These are phyloP conservation scores for Apostichopus californicus DNA, from an alignment of 35 echinoderm and acorn worm genomes.

Conservation along the genomic window DNA sequence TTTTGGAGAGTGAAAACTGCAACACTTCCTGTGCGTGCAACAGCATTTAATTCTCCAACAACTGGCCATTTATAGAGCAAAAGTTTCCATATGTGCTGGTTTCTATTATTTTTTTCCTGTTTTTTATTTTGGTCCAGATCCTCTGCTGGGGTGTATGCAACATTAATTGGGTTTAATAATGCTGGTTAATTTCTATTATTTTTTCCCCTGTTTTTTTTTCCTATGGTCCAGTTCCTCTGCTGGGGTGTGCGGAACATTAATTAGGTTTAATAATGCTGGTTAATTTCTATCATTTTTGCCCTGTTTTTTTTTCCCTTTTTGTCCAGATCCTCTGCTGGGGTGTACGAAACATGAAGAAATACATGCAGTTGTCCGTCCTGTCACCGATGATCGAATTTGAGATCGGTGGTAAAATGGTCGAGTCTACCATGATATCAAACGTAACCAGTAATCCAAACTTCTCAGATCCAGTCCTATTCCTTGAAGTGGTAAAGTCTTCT, in stretches of 20 bases:
- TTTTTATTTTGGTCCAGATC: not conserved
- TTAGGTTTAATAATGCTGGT: no score
- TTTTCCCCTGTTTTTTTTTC: not conserved
- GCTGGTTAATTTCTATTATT: no score
- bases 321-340: constrained; percentile 76
- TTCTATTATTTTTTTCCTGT: no score
- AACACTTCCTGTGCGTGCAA: no score
- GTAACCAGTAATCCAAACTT: constrained; percentile 67
- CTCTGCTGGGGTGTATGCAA: constrained; percentile 85
- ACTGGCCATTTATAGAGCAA: no score
- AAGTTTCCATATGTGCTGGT: no score
- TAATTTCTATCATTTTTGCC: no score
- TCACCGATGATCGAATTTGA: constrained; percentile 91
- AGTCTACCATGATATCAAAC: constrained; percentile 63
- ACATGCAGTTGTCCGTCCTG: constrained; percentile 53
- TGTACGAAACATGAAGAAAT: constrained; percentile 86
- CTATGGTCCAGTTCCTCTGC: constrained; percentile 57
- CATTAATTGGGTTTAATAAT: constrained; percentile 43
- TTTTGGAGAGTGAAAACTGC: no score
- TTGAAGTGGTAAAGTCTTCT: constrained; percentile 67
- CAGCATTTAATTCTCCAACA: no score
- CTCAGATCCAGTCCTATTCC: constrained; percentile 50
- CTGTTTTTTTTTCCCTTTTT: not conserved
- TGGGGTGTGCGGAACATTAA: constrained; percentile 87
- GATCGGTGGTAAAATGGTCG: constrained; percentile 76